Evolutionary conservation across 2,113 vertebrate genomes (phyloP).

Genomic region (Rana temporaria): DNA sequence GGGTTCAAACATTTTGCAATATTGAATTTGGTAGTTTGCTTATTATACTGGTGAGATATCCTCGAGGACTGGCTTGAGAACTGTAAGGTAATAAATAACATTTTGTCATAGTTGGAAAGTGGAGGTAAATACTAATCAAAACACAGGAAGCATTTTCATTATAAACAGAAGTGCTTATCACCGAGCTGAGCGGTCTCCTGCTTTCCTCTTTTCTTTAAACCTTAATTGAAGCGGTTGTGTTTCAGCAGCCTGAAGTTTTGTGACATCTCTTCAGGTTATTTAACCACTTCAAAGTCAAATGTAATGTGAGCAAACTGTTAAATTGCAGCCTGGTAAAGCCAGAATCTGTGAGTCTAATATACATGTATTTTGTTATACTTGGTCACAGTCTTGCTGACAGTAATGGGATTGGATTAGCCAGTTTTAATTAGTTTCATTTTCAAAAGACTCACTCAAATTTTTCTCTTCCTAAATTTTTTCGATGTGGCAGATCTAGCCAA

Average conservation of each 20-base stretch:
- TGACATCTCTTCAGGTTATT: slow-evolving; percentile 43
- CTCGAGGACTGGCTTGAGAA: too few species aligned
- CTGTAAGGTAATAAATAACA: not conserved
- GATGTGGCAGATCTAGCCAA: slow-evolving; percentile 63
- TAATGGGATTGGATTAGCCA: slow-evolving; percentile 64
- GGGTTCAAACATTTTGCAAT: too few species aligned
- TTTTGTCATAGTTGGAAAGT: not conserved
- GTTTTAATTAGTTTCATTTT: slow-evolving; percentile 57
- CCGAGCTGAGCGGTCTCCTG: not conserved
- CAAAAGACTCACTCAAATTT: slow-evolving; percentile 56
- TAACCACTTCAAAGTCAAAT: slow-evolving; percentile 48
- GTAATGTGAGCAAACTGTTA: slow-evolving; percentile 42
- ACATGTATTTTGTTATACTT: slow-evolving; percentile 33
- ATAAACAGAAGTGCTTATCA: not conserved
- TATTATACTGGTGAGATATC: too few species aligned
- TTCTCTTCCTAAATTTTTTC: not conserved
- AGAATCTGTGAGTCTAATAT: not conserved
- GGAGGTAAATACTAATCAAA: not conserved
- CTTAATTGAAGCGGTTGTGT: slow-evolving; percentile 1
- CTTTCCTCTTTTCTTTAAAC: not conserved
- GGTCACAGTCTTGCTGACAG: slow-evolving; percentile 56
- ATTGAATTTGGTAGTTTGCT: too few species aligned
- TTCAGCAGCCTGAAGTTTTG: slow-evolving; percentile 23
- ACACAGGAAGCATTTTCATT: not conserved
- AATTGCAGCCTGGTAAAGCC: slow-evolving; percentile 12